Evolutionary conservation across 2,888 invertebrate species (phyloP).

Genomic region (Catonia carolina): DNA sequence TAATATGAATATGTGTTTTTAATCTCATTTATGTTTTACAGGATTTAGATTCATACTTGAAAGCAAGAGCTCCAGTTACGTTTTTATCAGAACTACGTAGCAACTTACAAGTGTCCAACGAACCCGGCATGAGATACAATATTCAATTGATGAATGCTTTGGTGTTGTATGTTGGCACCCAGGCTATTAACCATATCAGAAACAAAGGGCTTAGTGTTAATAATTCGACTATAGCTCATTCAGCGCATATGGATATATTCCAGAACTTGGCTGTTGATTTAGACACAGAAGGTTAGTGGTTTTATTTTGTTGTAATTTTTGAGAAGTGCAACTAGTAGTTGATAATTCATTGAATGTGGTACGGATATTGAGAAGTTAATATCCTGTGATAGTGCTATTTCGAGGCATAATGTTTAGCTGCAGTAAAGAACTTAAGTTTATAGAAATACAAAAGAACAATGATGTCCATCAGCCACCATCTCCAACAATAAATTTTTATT

Average conservation of each 20-base stretch:
- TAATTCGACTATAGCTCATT: constrained; percentile 97
- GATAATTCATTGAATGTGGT: too few species aligned
- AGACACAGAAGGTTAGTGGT: constrained; percentile 81
- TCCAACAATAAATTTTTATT: too few species aligned
- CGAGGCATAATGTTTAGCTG: too few species aligned
- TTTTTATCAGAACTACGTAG: constrained; percentile 88
- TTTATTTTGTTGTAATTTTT: neutral
- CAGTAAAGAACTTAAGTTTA: too few species aligned
- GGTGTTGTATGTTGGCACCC: constrained; percentile 94
- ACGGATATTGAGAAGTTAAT: too few species aligned
- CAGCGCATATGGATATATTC: constrained; percentile 99
- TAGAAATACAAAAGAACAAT: too few species aligned
- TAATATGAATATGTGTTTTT: too few species aligned
- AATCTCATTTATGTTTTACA: too few species aligned
- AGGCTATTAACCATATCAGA: constrained; percentile 88
- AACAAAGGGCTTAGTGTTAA: constrained; percentile 87
- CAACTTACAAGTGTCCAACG: constrained; percentile 79
- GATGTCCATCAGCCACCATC: too few species aligned
- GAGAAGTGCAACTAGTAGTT: too few species aligned
- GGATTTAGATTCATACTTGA: constrained; percentile 93
- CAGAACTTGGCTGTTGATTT: constrained; percentile 97
- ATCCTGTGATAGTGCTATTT: too few species aligned
- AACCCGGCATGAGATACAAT: constrained; percentile 89
- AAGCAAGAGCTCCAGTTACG: constrained; percentile 88
- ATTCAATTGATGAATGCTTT: constrained; percentile 95